These are phyloP conservation scores for Cosmia pyralina DNA, from an alignment of 2,888 invertebrate species.

Conservation along the genomic window DNA sequence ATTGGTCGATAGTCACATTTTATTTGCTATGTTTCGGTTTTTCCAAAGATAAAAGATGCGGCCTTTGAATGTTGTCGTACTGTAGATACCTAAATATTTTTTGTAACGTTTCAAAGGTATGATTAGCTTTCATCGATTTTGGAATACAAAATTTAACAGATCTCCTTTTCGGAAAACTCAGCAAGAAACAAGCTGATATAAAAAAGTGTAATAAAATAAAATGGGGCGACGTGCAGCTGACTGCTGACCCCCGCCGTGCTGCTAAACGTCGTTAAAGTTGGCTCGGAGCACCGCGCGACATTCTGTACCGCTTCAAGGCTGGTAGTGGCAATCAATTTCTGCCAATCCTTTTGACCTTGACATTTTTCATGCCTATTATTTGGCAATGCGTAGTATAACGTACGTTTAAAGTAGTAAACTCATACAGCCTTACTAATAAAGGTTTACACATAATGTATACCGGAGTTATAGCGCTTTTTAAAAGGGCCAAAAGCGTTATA, in stretches of 20 bases:
- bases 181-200: conserved; percentile 19
- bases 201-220: conserved; percentile 49
- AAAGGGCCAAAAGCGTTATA: no score
- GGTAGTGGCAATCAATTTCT: conserved; percentile 6
- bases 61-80: no score
- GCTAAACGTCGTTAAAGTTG: conserved; percentile 66
- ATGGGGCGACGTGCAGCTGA: conserved; percentile 30
- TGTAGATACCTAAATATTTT: no score
- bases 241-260: conserved; percentile 46
- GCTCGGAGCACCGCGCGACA: conserved; percentile 5
- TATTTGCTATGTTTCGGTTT: no score
- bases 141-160: not conserved
- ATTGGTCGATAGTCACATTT: no score
- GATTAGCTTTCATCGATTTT: not conserved
- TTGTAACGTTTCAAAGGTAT: not conserved
- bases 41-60: no score
- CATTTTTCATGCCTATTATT: no score
- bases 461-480: no score
- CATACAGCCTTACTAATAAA: no score
- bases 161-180: not conserved
- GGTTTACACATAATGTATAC: no score
- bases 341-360: not conserved
- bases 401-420: no score
- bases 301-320: conserved; percentile 14
- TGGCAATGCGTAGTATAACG: not conserved